phyloP scores from a whole-genome alignment of 1,140 invertebrate species.

The Ceratosolen fusciceps region DNA sequence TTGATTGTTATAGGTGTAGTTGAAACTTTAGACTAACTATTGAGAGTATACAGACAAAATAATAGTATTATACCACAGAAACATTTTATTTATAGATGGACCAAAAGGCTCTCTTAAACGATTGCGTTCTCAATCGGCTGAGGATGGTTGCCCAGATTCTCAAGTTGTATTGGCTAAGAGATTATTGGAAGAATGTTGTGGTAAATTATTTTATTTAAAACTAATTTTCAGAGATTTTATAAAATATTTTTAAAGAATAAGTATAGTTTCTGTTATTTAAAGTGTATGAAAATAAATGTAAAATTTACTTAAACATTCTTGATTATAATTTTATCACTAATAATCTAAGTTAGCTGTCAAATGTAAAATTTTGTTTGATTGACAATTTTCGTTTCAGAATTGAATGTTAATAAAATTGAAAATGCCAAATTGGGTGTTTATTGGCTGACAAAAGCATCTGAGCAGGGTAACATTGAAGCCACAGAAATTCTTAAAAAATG shows the following conservation, averaged over 20 bases:
- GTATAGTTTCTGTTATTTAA: background rate
- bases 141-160: conserved; percentile 85
- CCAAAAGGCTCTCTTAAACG: conserved; percentile 77
- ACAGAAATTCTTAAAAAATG: conserved; percentile 85
- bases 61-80: background rate
- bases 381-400: conserved; percentile 63
- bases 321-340: background rate
- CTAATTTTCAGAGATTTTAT: background rate
- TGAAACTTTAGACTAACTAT: background rate
- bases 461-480: conserved; percentile 90
- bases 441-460: conserved; percentile 90
- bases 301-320: background rate
- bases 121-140: conserved; percentile 80
- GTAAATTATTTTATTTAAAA: conserved; percentile 65
- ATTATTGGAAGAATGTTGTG: conserved; percentile 79
- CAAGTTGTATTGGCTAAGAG: conserved; percentile 85
- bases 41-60: background rate
- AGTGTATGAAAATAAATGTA: background rate
- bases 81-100: conserved; percentile 72
- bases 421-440: conserved; percentile 82
- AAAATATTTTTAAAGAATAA: conserved; percentile 9
- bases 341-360: conserved; percentile 53
- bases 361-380: conserved; percentile 60
- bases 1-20: background rate
- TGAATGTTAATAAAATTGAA: conserved; percentile 74